Evolutionary conservation across 2,888 invertebrate genomes (phyloP), one percentile per base, ranked within the genome.

Genomic region (Sipunculus nudus): DNA sequence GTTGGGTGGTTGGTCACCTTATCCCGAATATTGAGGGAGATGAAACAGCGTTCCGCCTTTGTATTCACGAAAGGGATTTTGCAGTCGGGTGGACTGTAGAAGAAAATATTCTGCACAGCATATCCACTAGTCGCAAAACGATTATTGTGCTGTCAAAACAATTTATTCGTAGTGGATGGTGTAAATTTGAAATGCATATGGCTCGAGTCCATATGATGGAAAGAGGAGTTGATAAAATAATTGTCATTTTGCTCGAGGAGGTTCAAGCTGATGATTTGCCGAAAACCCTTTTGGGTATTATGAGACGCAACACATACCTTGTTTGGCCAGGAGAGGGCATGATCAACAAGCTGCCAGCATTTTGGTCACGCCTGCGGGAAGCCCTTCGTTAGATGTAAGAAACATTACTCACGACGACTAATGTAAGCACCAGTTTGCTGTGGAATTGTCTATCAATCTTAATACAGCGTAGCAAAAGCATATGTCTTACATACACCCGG

Each of bases 161-260:
- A 10, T 50, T 50, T 21, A n/a, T 50, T 10, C 6, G 16, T 6
- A 50, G 50, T 50, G 8, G 21, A n/a, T 50, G 50, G 50, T 50
- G 50, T 38, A 10, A 43, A 10, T 43, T 16, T 21, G 43, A 43
- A 21, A 43, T 19, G 13, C 43, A 43, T 8, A 43, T 43, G 43
- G 43, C 43, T 19, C 43, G 21, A 16, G 8, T 8, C 13, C 8
- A 43, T 13, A 16, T 8, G 8, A 16, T 43, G 16, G 13, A 10
- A 10, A 10, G 10, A 10, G 43, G 43, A 10, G 16, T 13, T 8
- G 43, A 43, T 19, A 19, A 16, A 13, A 43, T 43, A 10, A 19
- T 43, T 21, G 13, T 21, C 8, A 19, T 43, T 10, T 21, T 43
- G 13, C 10, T 43, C 13, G 43, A 43, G 43, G 16, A 13, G 13